Evolutionary conservation across 2,888 invertebrate species (phyloP).

Genomic region (Erebia palarica): DNA sequence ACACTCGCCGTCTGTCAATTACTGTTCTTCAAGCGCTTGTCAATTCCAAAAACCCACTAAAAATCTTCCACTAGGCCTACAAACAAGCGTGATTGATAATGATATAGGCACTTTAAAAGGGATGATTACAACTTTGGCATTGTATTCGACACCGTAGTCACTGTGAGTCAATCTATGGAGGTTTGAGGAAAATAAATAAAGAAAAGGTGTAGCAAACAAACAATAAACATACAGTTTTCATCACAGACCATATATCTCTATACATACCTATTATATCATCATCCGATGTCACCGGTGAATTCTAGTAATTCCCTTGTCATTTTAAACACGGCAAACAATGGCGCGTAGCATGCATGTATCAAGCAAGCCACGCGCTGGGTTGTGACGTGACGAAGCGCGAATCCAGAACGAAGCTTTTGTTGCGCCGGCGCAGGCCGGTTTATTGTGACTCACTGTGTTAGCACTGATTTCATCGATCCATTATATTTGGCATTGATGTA

Average conservation of each 20-base stretch:
- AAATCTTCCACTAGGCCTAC: too few species aligned
- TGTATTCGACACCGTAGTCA: neutral
- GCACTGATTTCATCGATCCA: constrained; percentile 25
- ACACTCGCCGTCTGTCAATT: too few species aligned
- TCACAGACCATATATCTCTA: neutral
- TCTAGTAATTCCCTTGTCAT: constrained; percentile 18
- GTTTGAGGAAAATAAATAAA: neutral
- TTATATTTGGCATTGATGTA: too few species aligned
- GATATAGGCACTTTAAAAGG: neutral
- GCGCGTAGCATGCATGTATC: constrained; percentile 11
- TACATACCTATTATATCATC: neutral
- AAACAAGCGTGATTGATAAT: neutral
- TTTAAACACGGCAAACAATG: constrained; percentile 17
- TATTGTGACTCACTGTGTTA: constrained; percentile 27
- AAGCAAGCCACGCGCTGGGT: constrained; percentile 14
- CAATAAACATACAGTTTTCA: neutral
- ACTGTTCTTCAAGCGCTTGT: too few species aligned
- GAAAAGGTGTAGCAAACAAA: neutral
- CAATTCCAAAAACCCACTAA: too few species aligned
- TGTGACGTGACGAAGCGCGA: constrained; percentile 34
- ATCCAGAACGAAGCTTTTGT: constrained; percentile 30
- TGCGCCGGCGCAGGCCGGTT: constrained; percentile 28
- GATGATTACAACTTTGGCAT: neutral
- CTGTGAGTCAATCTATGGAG: neutral
- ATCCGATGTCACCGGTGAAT: constrained; percentile 17